Base-by-base conservation (phyloP, 2,113 vertebrate genomes). In the Marmota monax region DNA sequence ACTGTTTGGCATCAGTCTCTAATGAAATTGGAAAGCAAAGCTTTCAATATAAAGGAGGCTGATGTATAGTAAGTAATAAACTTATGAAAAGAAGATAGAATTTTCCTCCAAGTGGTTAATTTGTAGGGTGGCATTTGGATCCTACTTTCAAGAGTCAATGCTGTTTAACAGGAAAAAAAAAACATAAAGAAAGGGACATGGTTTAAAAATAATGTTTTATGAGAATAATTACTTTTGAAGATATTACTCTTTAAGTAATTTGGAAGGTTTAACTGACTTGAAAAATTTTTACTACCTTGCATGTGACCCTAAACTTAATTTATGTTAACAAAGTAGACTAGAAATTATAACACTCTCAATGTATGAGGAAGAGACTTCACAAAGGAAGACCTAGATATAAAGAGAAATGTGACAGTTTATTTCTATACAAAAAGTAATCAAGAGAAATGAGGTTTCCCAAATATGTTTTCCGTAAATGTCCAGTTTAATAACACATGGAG, bases 121-220 rank as follows among this genome's bases (percentile, higher is more conserved):
- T 0, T 99, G 99, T 92, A 99, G 95, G 0, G 0, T 96, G 88
- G 94, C 96, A 98, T 92, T 99, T 99, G 0, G 98, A 98, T 96
- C 99, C 99, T 0, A 97, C 98, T 98, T 99, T 99, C 96, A 99
- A 98, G 97, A 98, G 98, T 65, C 99, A 99, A 88, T 99, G 97
- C 94, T 99, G 99, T 98, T 99, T 99, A 98, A 99, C 99, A 0
- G 99, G 99, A 99, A 97, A 99, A 99, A 97, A 99, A 99, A 99
- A 58, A 98, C 98, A 99, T 99, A 3, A 99, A 99, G 84, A 99
- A 99, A 63, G 99, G 98, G 2, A 1, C 10, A 73, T 22, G 17
- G 18, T 69, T 84, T 73, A 58, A 91, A 97, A 84, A 80, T 39
- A 72, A n/a, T 78, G 8, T 89, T 83, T 77, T 78, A 70, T 13